These are phyloP conservation scores for Ornithoptera alexandrae DNA, from an alignment of 2,888 invertebrate genomes.

Conservation along the genomic window DNA sequence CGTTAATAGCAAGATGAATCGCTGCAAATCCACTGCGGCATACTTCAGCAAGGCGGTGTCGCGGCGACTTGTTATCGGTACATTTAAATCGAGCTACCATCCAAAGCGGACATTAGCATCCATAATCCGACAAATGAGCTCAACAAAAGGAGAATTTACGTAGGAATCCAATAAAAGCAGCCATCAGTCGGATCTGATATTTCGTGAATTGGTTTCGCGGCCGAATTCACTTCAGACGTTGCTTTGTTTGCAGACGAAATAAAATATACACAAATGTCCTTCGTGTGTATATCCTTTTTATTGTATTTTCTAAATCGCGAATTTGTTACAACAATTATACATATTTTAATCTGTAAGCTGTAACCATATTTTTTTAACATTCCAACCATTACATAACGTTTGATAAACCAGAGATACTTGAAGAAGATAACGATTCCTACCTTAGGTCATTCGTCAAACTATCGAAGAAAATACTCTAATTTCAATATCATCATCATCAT, in stretches of 20 bases:
- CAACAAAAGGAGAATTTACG: conserved; percentile 62
- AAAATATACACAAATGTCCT: conserved; percentile 4
- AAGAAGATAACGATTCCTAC: too few relatives aligned
- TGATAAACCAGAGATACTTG: too few relatives aligned
- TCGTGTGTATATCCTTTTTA: conserved; percentile 14
- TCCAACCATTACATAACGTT: too few relatives aligned
- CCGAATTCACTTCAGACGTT: conserved; percentile 22
- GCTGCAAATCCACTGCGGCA: conserved; percentile 41
- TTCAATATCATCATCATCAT: too few relatives aligned
- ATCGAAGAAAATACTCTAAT: too few relatives aligned
- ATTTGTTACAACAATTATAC: too few relatives aligned
- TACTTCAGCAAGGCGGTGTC: conserved; percentile 37
- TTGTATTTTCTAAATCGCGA: too few relatives aligned
- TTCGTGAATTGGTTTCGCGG: conserved; percentile 35
- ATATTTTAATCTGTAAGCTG: too few relatives aligned
- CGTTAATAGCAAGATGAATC: conserved; percentile 43
- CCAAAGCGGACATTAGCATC: conserved; percentile 53
- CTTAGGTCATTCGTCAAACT: too few relatives aligned
- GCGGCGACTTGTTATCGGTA: conserved; percentile 48
- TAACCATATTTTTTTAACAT: too few relatives aligned
- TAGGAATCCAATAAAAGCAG: conserved; percentile 56
- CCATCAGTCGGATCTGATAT: conserved; percentile 41
- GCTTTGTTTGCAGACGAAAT: conserved; percentile 20
- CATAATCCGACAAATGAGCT: conserved; percentile 60
- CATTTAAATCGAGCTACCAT: conserved; percentile 46